phyloP scores from a whole-genome alignment of 1,140 invertebrate species.

The Psilanteris sp. region DNA sequence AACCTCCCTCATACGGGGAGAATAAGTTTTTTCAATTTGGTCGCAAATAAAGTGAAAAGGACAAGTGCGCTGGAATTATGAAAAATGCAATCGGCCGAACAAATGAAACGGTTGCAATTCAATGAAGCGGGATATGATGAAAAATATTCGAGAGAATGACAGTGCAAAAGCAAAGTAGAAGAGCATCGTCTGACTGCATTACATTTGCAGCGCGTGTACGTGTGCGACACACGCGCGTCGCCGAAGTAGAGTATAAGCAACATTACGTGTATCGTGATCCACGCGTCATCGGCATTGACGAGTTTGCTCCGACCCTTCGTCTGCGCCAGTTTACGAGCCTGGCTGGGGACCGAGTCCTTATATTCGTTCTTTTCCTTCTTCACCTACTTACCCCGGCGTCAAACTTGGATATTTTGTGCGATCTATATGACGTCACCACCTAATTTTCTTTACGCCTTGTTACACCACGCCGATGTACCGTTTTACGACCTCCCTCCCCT shows the following conservation, averaged over 20 bases:
- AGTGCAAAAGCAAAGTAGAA: constrained; percentile 7
- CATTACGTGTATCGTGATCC: constrained; percentile 76
- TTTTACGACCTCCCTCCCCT: constrained; percentile 68
- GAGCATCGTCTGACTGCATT: constrained; percentile 6
- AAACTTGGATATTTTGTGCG: constrained; percentile 38
- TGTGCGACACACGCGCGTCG: background rate
- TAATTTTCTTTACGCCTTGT: constrained; percentile 77
- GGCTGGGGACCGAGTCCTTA: constrained; percentile 61
- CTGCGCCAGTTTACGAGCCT: constrained; percentile 70
- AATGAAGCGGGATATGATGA: constrained; percentile 41
- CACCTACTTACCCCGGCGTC: constrained; percentile 44
- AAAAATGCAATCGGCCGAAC: constrained; percentile 50
- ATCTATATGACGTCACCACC: constrained; percentile 72
- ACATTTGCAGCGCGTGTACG: constrained; percentile 18
- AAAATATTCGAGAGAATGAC: constrained; percentile 44
- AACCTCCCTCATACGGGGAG: constrained; percentile 7
- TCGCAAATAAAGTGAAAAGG: constrained; percentile 29
- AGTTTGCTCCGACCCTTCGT: constrained; percentile 67
- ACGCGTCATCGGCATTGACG: constrained; percentile 79
- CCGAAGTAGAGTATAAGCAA: constrained; percentile 48
- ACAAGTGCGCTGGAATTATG: constrained; percentile 48
- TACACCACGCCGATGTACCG: constrained; percentile 67
- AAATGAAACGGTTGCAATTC: constrained; percentile 50
- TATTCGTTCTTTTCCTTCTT: constrained; percentile 55
- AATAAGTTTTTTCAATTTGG: constrained; percentile 45